phyloP scores from a whole-genome alignment of 1,140 invertebrate species.

The Aphelenchoides fujianensis region DNA sequence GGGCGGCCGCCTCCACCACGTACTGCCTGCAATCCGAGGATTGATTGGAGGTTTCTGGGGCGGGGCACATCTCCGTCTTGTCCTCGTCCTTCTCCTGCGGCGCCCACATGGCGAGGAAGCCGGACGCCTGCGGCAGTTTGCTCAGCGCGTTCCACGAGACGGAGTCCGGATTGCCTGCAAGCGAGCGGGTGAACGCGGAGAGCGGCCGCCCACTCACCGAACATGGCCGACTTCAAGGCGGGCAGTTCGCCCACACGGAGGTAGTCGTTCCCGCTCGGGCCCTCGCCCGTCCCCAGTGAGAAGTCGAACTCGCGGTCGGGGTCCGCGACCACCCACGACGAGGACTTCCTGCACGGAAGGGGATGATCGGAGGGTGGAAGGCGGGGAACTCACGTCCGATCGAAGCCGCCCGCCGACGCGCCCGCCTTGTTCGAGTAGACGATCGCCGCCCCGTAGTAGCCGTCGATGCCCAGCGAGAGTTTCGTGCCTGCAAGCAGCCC shows the following conservation, averaged over 20 bases:
- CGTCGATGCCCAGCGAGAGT: too few species aligned
- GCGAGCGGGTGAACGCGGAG: too few species aligned
- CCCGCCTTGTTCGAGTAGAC: background rate
- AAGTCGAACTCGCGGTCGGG: too few species aligned
- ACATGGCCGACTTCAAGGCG: background rate
- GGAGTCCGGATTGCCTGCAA: background rate
- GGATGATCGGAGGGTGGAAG: too few species aligned
- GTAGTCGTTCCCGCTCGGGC: background rate
- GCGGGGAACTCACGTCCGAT: too few species aligned
- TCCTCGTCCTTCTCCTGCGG: background rate
- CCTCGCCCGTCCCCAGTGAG: background rate
- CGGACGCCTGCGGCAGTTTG: background rate
- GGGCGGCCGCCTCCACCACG: background rate
- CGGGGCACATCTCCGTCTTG: constrained; percentile 1
- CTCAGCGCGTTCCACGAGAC: background rate
- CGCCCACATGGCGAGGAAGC: constrained; percentile 1
- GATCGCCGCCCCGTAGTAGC: background rate
- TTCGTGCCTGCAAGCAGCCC: too few species aligned
- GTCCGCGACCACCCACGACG: too few species aligned
- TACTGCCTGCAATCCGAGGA: too few species aligned
- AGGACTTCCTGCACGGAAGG: too few species aligned
- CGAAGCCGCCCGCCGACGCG: too few species aligned
- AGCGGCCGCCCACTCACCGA: too few species aligned
- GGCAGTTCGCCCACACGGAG: background rate
- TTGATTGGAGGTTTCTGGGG: too few species aligned